Percentiles rank a stretch among this genome's conserved stretches.
Evolutionary conservation across 2,888 invertebrate species (phyloP).

Genomic region (Aleiodes alternator): DNA sequence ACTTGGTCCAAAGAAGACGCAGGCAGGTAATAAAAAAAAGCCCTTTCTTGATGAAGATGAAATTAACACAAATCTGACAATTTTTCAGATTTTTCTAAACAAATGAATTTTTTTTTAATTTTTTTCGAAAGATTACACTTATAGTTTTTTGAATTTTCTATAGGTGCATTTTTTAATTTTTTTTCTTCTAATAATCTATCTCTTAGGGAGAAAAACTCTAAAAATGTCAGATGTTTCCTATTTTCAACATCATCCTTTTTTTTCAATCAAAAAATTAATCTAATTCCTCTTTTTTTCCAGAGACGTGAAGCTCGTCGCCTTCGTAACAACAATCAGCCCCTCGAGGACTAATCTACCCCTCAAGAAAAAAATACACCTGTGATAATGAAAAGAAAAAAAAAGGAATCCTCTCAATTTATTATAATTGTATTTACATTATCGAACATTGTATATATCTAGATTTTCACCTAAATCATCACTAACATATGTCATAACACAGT

Average conservation of each 20-base stretch:
- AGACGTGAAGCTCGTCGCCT: slow-evolving; percentile 20
- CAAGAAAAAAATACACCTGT: background rate
- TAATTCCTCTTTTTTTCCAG: background rate
- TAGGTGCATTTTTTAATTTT: too few species aligned
- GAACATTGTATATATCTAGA: slow-evolving; percentile 22
- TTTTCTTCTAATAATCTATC: too few species aligned
- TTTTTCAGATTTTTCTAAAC: too few species aligned
- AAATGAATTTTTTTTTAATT: too few species aligned
- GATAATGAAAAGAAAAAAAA: slow-evolving; percentile 8
- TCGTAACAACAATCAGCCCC: background rate
- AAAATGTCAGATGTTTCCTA: too few species aligned
- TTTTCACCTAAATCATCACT: slow-evolving; percentile 3
- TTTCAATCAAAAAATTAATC: background rate
- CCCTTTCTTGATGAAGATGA: too few species aligned
- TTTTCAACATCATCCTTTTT: background rate
- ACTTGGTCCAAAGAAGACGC: slow-evolving; percentile 8
- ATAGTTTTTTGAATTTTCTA: background rate
- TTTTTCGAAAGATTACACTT: too few species aligned
- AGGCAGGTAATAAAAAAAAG: background rate
- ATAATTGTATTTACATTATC: slow-evolving; percentile 27
- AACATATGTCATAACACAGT: background rate
- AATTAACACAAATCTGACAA: too few species aligned
- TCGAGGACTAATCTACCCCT: background rate
- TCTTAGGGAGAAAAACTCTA: too few species aligned
- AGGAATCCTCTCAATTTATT: background rate